Percentiles rank a stretch among this genome's conserved stretches.
phyloP scores from a whole-genome alignment of 2,888 invertebrate genomes.

The Ommatoiulus sabulosus region DNA sequence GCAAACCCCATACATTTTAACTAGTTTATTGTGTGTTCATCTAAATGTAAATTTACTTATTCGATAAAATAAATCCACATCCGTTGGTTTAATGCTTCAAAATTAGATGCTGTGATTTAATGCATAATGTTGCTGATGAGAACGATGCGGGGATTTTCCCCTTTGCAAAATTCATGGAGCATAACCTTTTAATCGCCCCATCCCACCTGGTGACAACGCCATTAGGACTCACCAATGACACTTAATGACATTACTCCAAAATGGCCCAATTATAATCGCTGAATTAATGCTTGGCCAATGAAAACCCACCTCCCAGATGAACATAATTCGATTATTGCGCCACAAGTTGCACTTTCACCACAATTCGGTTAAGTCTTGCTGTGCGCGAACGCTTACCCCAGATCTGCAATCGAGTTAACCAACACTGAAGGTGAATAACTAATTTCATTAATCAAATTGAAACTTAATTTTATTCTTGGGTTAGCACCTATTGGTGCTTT shows the following conservation, averaged over 20 bases:
- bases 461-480: background rate
- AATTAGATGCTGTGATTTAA: background rate
- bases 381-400: background rate
- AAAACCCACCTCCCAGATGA: background rate
- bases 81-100: background rate
- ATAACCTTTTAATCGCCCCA: slow-evolving; percentile 12
- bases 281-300: background rate
- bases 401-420: background rate
- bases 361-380: slow-evolving; percentile 1
- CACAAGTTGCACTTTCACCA: slow-evolving; percentile 18
- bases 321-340: background rate
- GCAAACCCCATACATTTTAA: no score
- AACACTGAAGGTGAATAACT: background rate
- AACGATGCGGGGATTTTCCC: background rate
- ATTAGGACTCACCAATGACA: slow-evolving; percentile 28
- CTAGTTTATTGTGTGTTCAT: background rate
- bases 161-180: slow-evolving; percentile 11
- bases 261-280: background rate
- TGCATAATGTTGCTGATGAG: background rate
- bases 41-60: background rate
- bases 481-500: background rate
- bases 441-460: background rate
- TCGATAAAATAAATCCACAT: background rate
- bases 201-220: background rate
- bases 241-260: background rate